Percentiles rank a stretch among this genome's conserved stretches.
phyloP scores from a whole-genome alignment of 2,797 vertebrate genomes.

The Myotis findleyi region DNA sequence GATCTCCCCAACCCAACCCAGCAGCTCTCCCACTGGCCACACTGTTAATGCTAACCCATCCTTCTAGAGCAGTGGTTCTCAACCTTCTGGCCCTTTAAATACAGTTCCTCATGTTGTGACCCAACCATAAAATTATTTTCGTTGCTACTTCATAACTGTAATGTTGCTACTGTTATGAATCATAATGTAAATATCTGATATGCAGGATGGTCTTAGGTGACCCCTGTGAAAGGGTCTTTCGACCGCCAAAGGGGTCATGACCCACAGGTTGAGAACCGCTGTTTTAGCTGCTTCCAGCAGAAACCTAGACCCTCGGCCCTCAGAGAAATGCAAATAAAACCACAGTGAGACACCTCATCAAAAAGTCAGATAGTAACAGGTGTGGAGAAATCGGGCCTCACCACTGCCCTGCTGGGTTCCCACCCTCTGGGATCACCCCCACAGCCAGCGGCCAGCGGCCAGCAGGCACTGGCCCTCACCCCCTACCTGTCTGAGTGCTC shows the following conservation, averaged over 20 bases:
- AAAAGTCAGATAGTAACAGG: not conserved
- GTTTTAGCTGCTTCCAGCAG: not conserved
- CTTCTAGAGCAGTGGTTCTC: not conserved
- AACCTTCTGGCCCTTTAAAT: too few species aligned
- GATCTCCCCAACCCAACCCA: too few species aligned
- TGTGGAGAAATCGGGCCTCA: not conserved
- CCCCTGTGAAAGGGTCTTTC: too few species aligned
- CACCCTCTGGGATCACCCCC: not conserved
- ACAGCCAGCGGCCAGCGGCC: not conserved
- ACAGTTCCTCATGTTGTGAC: too few species aligned
- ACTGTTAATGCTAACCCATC: not conserved
- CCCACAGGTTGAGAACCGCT: too few species aligned
- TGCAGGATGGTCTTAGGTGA: too few species aligned
- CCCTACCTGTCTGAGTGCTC: too few species aligned
- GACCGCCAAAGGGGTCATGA: too few species aligned
- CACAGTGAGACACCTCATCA: not conserved
- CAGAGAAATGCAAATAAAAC: not conserved
- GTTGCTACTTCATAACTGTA: too few species aligned
- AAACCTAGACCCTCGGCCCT: not conserved
- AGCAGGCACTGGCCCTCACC: not conserved
- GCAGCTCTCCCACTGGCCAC: not conserved
- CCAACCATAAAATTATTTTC: too few species aligned
- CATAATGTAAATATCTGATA: too few species aligned
- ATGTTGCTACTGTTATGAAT: too few species aligned
- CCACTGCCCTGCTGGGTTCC: not conserved